phyloP scores from a whole-genome alignment of 1,140 invertebrate genomes.

The Periplaneta americana region DNA sequence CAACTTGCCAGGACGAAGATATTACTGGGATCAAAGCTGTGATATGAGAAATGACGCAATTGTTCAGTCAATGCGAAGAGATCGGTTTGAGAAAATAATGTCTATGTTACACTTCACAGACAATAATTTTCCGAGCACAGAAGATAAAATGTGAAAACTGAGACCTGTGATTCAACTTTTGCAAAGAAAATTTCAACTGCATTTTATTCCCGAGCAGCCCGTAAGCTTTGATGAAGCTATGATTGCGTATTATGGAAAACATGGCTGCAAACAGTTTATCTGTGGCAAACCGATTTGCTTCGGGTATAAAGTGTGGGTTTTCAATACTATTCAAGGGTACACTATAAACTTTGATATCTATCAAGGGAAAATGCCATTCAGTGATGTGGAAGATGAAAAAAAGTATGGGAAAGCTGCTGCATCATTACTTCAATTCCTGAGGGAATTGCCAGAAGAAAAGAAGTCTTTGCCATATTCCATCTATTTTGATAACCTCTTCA shows the following conservation, averaged over 20 bases:
- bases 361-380: not conserved
- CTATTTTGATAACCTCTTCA: not conserved
- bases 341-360: not conserved
- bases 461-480: not conserved
- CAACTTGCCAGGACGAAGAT: not conserved
- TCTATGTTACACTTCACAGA: too few relatives aligned
- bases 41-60: constrained; percentile 23
- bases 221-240: constrained; percentile 33
- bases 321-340: not conserved
- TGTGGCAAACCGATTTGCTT: constrained; percentile 1
- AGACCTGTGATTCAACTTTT: constrained; percentile 6
- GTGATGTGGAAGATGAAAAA: not conserved
- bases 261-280: constrained; percentile 27
- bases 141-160: constrained; percentile 32
- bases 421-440: not conserved
- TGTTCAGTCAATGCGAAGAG: constrained; percentile 18
- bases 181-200: not conserved
- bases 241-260: constrained; percentile 29
- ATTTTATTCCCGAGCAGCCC: too few relatives aligned
- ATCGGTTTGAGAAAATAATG: too few relatives aligned
- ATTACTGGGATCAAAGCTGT: not conserved
- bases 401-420: not conserved
- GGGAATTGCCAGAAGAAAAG: too few relatives aligned
- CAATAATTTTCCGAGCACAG: too few relatives aligned
- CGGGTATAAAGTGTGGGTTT: not conserved